Percentiles rank a stretch among this genome's conserved stretches.
Evolutionary conservation across 2,797 vertebrate genomes (phyloP).

Genomic region (Mareca strepera): DNA sequence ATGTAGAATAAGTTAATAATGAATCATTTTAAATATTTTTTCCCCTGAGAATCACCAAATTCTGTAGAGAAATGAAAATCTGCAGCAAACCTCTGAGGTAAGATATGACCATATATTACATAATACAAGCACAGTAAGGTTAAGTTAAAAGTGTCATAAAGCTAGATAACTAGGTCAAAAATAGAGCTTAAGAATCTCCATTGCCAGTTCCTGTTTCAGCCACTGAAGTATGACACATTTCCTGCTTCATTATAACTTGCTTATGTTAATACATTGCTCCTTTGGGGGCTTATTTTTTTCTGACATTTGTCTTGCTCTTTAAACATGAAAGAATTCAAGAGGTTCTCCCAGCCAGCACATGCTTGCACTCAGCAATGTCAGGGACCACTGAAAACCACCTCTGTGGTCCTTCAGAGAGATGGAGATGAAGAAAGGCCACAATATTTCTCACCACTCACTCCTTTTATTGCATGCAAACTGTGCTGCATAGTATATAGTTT

Average conservation of each 20-base stretch:
- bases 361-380: accelerated
- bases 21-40: neutral
- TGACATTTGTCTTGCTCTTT: neutral
- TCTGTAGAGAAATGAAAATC: neutral
- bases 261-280: neutral
- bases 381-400: neutral
- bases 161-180: neutral
- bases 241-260: neutral
- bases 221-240: neutral
- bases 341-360: neutral
- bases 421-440: neutral
- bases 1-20: neutral
- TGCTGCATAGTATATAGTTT: too few species aligned
- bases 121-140: neutral
- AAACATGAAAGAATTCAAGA: neutral
- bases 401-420: neutral
- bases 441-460: neutral
- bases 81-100: neutral
- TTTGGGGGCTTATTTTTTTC: neutral
- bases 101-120: neutral
- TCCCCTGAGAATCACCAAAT: neutral
- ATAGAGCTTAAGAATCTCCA: neutral
- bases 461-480: neutral
- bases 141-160: neutral
- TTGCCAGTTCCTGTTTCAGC: neutral